Evolutionary conservation across 2,797 vertebrate genomes (phyloP).

Genomic region (Sebastes trivittatus): DNA sequence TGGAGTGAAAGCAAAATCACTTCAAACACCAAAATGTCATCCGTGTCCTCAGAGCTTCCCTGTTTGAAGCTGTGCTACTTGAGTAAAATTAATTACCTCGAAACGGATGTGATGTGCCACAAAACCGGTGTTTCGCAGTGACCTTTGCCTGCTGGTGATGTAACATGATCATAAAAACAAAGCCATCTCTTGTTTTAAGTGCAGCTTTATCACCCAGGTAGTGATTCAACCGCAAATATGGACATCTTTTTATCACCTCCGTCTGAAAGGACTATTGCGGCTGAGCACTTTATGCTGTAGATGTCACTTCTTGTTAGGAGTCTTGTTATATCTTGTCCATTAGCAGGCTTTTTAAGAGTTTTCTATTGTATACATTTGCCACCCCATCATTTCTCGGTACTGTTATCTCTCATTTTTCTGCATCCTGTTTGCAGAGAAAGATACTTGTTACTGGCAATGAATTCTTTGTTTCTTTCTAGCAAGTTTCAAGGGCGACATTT

Average conservation of each 20-base stretch:
- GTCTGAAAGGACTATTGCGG: conserved; percentile 16
- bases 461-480: neutral
- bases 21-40: conserved; percentile 42
- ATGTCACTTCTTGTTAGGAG: conserved; percentile 1
- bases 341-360: neutral
- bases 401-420: neutral
- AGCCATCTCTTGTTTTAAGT: conserved; percentile 41
- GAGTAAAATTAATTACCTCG: conserved; percentile 40
- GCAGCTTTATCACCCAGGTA: conserved; percentile 34
- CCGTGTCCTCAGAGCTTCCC: conserved; percentile 27
- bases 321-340: neutral
- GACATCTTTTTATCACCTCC: conserved; percentile 34
- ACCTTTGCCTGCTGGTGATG: conserved; percentile 53
- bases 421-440: neutral
- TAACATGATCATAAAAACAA: conserved; percentile 46
- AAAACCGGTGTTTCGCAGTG: conserved; percentile 50
- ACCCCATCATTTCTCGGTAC: neutral
- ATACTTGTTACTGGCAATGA: neutral
- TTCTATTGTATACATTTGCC: neutral
- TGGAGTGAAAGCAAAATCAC: conserved; percentile 23
- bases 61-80: conserved; percentile 26
- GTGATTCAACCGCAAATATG: conserved; percentile 30
- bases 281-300: conserved; percentile 5
- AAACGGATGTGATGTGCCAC: conserved; percentile 47
- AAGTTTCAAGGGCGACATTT: neutral